phyloP scores from a whole-genome alignment of 1,140 invertebrate genomes.

The Aphelinus atriplicis region DNA sequence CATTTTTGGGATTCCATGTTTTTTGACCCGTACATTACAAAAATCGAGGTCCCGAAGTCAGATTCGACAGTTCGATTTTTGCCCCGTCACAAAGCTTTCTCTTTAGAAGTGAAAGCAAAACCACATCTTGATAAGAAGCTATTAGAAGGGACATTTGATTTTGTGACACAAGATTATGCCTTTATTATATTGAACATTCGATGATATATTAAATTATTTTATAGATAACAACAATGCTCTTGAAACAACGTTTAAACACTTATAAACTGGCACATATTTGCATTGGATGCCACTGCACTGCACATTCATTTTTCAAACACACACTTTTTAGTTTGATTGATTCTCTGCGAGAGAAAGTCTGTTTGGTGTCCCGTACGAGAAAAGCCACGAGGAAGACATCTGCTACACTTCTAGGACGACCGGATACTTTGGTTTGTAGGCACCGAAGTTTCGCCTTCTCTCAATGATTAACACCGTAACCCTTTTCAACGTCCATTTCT shows the following conservation, averaged over 20 bases:
- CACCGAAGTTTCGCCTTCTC: not conserved
- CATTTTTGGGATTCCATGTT: no score
- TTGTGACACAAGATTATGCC: constrained; percentile 17
- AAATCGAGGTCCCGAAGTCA: no score
- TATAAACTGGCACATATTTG: not conserved
- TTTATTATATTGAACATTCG: constrained; percentile 35
- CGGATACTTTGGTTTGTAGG: no score
- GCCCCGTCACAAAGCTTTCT: no score
- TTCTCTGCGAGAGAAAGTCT: not conserved
- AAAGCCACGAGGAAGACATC: constrained; percentile 6
- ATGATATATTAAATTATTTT: constrained; percentile 24
- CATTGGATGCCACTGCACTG: constrained; percentile 5
- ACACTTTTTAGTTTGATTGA: not conserved
- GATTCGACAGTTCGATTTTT: no score
- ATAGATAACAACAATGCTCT: no score
- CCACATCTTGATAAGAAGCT: no score
- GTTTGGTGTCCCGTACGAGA: not conserved
- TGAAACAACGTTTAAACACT: constrained; percentile 32
- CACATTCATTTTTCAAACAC: not conserved
- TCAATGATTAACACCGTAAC: constrained; percentile 1
- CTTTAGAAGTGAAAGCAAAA: no score
- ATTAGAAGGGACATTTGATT: no score
- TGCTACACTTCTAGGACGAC: no score
- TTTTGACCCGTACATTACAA: no score
- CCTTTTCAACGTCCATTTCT: constrained; percentile 31